Percentiles rank a stretch among this genome's conserved stretches.
These are phyloP conservation scores for Echinarachnius parma DNA, from an alignment of 53 echinoderm and acorn worm genomes.

Conservation along the genomic window DNA sequence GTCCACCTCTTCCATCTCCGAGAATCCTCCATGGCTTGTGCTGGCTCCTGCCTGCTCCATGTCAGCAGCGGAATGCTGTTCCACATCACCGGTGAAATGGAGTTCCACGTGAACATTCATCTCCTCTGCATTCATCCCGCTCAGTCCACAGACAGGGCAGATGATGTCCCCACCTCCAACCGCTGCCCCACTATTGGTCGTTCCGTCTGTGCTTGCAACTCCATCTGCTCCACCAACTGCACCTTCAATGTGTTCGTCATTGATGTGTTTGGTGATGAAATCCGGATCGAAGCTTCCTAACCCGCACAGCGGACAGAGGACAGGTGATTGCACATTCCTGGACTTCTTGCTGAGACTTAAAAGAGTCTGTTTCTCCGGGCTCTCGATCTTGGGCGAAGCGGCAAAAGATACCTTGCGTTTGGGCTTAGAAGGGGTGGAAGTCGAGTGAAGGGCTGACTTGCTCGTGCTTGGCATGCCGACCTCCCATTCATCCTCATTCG, in stretches of 20 bases:
- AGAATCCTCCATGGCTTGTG: slow-evolving; percentile 2
- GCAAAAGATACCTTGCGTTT: background rate
- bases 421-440: slow-evolving; percentile 27
- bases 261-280: slow-evolving; percentile 57
- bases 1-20: slow-evolving; percentile 14
- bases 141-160: slow-evolving; percentile 75
- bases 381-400: background rate
- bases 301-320: slow-evolving; percentile 77
- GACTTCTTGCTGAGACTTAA: slow-evolving; percentile 69
- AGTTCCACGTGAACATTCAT: slow-evolving; percentile 73
- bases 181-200: slow-evolving; percentile 3
- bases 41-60: background rate
- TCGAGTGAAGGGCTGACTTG: background rate
- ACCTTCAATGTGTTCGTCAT: slow-evolving; percentile 59
- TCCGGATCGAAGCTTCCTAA: slow-evolving; percentile 73
- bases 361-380: slow-evolving; percentile 53
- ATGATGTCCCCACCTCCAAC: slow-evolving; percentile 6
- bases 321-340: slow-evolving; percentile 49
- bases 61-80: no score
- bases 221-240: slow-evolving; percentile 6
- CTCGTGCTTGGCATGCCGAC: slow-evolving; percentile 34
- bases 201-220: background rate
- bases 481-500: slow-evolving; percentile 14
- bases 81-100: slow-evolving; percentile 74
- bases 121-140: slow-evolving; percentile 26